Conservation (phyloP, 2,113 vertebrate genomes). For the Manacus vitellinus region DNA sequence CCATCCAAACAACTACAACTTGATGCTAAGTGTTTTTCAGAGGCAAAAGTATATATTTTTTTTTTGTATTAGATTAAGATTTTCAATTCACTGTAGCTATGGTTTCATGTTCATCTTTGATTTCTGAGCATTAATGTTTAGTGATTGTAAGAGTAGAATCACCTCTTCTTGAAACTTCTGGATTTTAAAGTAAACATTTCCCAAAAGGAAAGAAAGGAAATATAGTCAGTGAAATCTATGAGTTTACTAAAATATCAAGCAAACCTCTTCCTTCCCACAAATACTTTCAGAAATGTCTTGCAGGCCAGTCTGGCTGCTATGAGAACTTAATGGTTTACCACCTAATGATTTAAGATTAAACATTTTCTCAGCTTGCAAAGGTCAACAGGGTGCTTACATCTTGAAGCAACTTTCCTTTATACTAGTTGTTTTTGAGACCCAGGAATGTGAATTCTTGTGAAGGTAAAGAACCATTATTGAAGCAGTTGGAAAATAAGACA, state of each 20-base stretch:
- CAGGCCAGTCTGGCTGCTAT: accelerated
- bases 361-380: background rate
- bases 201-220: background rate
- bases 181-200: background rate
- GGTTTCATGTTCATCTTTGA: background rate
- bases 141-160: background rate
- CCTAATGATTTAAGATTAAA: background rate
- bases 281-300: background rate
- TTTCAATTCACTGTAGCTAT: background rate
- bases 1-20: background rate
- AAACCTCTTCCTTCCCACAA: background rate
- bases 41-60: background rate
- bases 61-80: background rate
- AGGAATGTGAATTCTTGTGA: background rate
- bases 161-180: background rate
- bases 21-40: background rate
- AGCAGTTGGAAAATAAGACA: background rate
- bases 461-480: background rate
- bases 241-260: background rate
- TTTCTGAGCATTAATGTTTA: background rate
- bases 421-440: background rate
- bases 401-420: background rate
- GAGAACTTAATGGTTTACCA: background rate
- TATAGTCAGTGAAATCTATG: background rate
- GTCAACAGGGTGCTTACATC: background rate